Conservation (phyloP, 2,797 vertebrate species). For the Petrocephalus sullivani region DNA sequence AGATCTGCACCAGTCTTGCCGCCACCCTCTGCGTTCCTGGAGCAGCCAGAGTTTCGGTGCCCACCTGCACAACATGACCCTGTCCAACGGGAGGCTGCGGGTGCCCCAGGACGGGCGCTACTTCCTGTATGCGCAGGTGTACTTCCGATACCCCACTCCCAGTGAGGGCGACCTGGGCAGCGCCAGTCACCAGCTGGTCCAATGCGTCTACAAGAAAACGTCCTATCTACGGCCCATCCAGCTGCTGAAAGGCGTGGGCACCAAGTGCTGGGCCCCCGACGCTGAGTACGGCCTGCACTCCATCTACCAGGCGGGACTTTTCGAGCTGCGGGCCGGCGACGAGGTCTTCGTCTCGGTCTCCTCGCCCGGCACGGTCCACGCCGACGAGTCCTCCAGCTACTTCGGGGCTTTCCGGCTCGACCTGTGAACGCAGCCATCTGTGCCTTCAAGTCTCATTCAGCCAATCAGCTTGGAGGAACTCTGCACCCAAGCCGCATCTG, state of each 20-base stretch:
- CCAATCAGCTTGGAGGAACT: not conserved
- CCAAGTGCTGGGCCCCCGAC: slow-evolving; percentile 56
- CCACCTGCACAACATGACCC: slow-evolving; percentile 55
- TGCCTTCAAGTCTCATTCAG: not conserved
- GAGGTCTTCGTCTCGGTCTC: slow-evolving; percentile 60
- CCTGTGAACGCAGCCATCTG: slow-evolving; percentile 34
- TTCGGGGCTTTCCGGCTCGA: slow-evolving; percentile 58
- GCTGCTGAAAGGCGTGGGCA: slow-evolving; percentile 58
- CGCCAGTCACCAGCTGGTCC: slow-evolving; percentile 51
- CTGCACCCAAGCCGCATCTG: not conserved
- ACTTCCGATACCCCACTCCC: slow-evolving; percentile 53
- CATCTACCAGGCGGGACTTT: slow-evolving; percentile 60
- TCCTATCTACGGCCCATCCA: slow-evolving; percentile 50
- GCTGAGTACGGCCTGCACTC: slow-evolving; percentile 56
- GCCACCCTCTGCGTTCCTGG: slow-evolving; percentile 50
- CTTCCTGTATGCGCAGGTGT: slow-evolving; percentile 61
- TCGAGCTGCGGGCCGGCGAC: slow-evolving; percentile 53
- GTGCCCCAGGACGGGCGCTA: slow-evolving; percentile 54
- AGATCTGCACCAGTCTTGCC: slow-evolving; percentile 57
- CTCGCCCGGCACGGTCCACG: slow-evolving; percentile 43
- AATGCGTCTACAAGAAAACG: slow-evolving; percentile 57
- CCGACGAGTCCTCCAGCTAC: slow-evolving; percentile 46
- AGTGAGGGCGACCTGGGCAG: not conserved
- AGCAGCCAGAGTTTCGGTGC: slow-evolving; percentile 40
- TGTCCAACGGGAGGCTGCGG: slow-evolving; percentile 43